Evolutionary conservation across 2,888 invertebrate species (phyloP), one percentile per base, ranked within the genome.

Genomic region (Latrodectus elegans): DNA sequence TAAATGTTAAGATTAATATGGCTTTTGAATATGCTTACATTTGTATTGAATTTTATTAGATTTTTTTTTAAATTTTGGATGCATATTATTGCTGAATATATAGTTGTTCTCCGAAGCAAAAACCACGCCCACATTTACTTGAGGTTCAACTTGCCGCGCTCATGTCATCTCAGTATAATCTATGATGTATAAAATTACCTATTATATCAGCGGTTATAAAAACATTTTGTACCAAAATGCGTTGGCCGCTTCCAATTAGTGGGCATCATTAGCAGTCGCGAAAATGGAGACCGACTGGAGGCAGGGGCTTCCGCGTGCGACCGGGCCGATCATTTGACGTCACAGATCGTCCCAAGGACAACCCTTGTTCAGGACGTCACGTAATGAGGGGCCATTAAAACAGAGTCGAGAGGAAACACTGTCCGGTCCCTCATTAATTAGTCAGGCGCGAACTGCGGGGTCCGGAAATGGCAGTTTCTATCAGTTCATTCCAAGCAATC

Each of bases 361-460:
- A n/a, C 22, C 67, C 22, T 22, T 17, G 22, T 17, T 67, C 67
- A 55, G 70, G 74, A 74, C 73, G 55, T 53, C 60, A 49, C 17
- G 14, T 84, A 84, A 84, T 78, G 84, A 84, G 76, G 71, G 77
- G 67, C 75, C 83, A 84, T 84, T 84, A 84, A 76, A 77, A 60
- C 55, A 49, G 51, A 67, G 67, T 49, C 71, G 71, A 84, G 84
- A 84, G 84, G 84, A 84, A 84, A 73, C 72, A 67, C 84, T 71
- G 67, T 68, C 53, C 77, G 64, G 76, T 53, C 38, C 73, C 70
- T 81, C 52, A 65, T 65, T 75, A 82, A 84, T 84, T 78, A 84
- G 84, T 55, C 55, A 22, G 76, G 76, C 70, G 60, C 38, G 55
- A 55, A 55, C 22, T 72, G 49, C 51, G 51, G 79, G 38, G 51